These are phyloP conservation scores for Phalloptychus januarius DNA, from an alignment of 2,797 vertebrate genomes.

Conservation along the genomic window DNA sequence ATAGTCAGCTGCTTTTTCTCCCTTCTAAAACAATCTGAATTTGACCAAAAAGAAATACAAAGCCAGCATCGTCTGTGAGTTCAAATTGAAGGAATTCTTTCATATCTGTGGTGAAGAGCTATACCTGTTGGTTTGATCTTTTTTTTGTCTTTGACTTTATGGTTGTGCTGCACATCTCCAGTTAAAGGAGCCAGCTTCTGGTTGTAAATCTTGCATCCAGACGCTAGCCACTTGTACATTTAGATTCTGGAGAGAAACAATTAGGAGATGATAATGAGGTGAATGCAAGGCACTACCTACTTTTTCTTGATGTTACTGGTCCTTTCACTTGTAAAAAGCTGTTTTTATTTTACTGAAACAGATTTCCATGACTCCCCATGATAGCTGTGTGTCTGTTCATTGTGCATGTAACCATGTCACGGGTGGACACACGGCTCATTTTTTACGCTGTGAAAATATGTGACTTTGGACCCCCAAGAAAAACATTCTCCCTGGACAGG, in stretches of 20 bases:
- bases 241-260: not conserved
- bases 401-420: not conserved
- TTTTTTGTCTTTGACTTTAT: not conserved
- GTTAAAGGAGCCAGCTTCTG: not conserved
- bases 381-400: not conserved
- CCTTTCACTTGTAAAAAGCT: not conserved
- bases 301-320: not conserved
- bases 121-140: not conserved
- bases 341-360: not conserved
- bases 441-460: constrained; percentile 43
- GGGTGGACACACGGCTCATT: constrained; percentile 17
- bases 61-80: not conserved
- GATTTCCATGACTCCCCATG: not conserved
- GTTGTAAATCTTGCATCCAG: not conserved
- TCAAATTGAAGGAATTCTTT: not conserved
- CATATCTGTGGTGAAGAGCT: not conserved
- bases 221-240: no score
- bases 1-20: not conserved
- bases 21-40: not conserved
- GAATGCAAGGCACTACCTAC: no score
- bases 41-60: not conserved
- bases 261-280: not conserved
- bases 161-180: not conserved
- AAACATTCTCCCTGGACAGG: constrained; percentile 46
- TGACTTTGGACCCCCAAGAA: constrained; percentile 27